phyloP scores from a whole-genome alignment of 2,113 vertebrate genomes.

The Damaliscus lunatus region DNA sequence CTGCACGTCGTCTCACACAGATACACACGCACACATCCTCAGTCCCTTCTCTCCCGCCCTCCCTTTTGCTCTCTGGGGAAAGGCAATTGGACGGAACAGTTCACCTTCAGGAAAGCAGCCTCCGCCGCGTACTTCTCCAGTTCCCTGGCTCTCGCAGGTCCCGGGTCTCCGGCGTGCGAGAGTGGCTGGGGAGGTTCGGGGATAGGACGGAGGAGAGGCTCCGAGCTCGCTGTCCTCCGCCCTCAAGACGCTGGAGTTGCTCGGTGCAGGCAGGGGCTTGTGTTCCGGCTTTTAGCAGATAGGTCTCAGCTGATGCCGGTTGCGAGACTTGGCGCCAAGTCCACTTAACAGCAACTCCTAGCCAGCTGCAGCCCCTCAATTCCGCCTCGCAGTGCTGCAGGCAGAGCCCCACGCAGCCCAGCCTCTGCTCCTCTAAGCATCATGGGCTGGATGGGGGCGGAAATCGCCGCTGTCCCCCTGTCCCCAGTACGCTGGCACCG shows the following conservation, averaged over 20 bases:
- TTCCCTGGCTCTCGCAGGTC: background rate
- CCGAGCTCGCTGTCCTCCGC: background rate
- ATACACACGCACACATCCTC: background rate
- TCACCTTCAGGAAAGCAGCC: constrained; percentile 61
- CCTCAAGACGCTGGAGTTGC: background rate
- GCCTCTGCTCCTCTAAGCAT: background rate
- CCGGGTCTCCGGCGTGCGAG: background rate
- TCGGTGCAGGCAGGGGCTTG: background rate
- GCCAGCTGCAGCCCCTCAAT: background rate
- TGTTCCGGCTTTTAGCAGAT: background rate
- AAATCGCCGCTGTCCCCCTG: background rate
- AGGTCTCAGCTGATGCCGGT: background rate
- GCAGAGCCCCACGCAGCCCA: background rate
- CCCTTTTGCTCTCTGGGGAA: constrained; percentile 24
- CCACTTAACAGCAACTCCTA: constrained; percentile 5
- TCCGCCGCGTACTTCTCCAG: background rate
- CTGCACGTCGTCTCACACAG: background rate
- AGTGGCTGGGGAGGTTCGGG: background rate
- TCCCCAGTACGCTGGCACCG: background rate
- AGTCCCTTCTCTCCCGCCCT: background rate
- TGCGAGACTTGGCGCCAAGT: background rate
- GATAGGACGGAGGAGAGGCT: background rate
- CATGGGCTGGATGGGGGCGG: background rate
- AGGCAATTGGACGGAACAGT: background rate
- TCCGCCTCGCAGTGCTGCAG: background rate